A percentile compares a stretch with the other conserved stretches of the same genome.
Evolutionary conservation across 1,140 invertebrate species (phyloP).

Genomic region (Dreissena rostriformis): DNA sequence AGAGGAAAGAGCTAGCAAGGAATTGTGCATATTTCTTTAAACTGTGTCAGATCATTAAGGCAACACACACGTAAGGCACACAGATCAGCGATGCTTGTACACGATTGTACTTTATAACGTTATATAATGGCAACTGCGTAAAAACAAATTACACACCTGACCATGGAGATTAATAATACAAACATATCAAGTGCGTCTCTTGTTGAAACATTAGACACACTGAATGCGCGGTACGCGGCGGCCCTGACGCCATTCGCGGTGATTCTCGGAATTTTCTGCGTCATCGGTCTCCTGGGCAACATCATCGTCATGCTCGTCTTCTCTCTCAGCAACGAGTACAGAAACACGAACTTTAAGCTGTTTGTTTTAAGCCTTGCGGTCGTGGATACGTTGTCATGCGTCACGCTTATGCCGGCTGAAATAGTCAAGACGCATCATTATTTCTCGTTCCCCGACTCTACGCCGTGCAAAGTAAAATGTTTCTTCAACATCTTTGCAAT

Average conservation of each 20-base stretch:
- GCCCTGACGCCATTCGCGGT: slow-evolving; percentile 5
- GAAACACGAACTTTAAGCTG: slow-evolving; percentile 18
- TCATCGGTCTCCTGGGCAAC: slow-evolving; percentile 23
- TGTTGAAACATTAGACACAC: slow-evolving; percentile 3
- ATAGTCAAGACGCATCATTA: neutral
- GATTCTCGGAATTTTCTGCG: slow-evolving; percentile 3
- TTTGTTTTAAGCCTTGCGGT: slow-evolving; percentile 8
- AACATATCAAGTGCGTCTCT: neutral
- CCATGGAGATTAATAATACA: too few species aligned
- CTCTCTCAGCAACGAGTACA: neutral
- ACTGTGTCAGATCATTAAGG: too few species aligned
- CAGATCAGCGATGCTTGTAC: too few species aligned
- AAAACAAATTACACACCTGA: too few species aligned
- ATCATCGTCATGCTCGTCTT: slow-evolving; percentile 7
- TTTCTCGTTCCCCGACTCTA: neutral
- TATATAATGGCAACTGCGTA: too few species aligned
- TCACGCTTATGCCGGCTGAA: neutral
- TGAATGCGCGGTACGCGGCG: slow-evolving; percentile 11
- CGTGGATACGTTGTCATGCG: neutral
- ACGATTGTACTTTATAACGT: too few species aligned
- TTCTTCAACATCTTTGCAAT: slow-evolving; percentile 1
- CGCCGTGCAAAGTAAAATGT: neutral
- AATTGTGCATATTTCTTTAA: too few species aligned
- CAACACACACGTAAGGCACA: too few species aligned
- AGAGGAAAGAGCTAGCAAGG: too few species aligned